These are phyloP conservation scores for Vanessa atalanta DNA, from an alignment of 1,140 invertebrate species.

Conservation along the genomic window DNA sequence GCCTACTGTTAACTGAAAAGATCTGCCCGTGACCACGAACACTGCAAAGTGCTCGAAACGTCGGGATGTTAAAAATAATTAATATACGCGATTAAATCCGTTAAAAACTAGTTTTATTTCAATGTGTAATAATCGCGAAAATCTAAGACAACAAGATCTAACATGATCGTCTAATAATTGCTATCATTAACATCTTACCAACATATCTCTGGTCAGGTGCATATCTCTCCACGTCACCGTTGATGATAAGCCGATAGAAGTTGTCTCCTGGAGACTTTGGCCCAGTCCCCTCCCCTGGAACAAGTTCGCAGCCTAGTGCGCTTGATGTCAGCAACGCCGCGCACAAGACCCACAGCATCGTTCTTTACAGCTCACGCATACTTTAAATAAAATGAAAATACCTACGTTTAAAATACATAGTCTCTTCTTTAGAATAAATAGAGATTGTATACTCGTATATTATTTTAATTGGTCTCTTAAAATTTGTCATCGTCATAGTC, in stretches of 20 bases:
- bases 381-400: slow-evolving; percentile 5
- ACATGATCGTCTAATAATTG: background rate
- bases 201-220: slow-evolving; percentile 89
- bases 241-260: slow-evolving; percentile 89
- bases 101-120: no score
- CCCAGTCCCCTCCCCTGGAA: slow-evolving; percentile 58
- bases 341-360: slow-evolving; percentile 40
- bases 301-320: slow-evolving; percentile 51
- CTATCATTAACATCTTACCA: slow-evolving; percentile 74
- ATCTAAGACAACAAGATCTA: no score
- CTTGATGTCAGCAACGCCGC: slow-evolving; percentile 38
- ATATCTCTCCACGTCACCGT: slow-evolving; percentile 88
- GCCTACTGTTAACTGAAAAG: no score
- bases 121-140: no score
- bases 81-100: no score
- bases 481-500: no score
- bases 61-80: no score
- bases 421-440: background rate
- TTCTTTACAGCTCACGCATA: slow-evolving; percentile 4
- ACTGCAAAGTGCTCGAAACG: no score
- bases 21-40: no score
- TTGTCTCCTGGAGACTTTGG: slow-evolving; percentile 87
- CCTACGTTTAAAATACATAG: no score
- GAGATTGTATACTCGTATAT: no score
- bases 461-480: no score